Evolutionary conservation across 2,888 invertebrate species (phyloP), one percentile per base, ranked within the genome.

Genomic region (Euclidia mi): DNA sequence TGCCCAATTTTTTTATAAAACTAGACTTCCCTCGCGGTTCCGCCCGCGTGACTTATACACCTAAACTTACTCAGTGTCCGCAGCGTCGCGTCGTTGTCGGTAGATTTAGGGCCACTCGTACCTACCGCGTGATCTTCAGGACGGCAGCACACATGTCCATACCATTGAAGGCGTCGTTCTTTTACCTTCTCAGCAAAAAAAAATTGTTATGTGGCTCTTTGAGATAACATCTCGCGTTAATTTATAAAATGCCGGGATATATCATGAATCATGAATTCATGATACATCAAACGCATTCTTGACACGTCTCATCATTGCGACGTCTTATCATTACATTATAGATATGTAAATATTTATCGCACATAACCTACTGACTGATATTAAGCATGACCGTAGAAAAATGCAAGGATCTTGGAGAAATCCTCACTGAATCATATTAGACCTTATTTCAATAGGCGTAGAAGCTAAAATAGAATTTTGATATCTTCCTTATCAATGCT

Each of bases 321-420:
- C 14, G 14, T 20, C n/a, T 32, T 20, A 20, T 17, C 14, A 32
- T 20, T 32, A 48, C 18, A n/a, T 51, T 71, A 76, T 69, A 57
- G 65, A 42, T 50, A 55, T 44, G 49, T 48, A 56, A 78, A 80
- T 66, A 61, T 55, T 44, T 46, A 65, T 42, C 42, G 53, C 48
- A 43, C 6, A 18, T 65, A 65, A 58, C 70, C 70, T 56, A 70
- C 63, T 79, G 64, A 71, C 76, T 75, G 66, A 74, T 51, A 52
- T 52, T 62, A 12, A 20, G 3, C 46, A 38, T 71, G 65, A 64
- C 34, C 60, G 45, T 15, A 65, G 50, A 75, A 78, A 76, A 76
- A 74, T 75, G 74, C 78, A 69, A 75, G 72, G 67, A 66, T 32
- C 25, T 58, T 12, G 2, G 38, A n/a, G 17, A 32, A 10, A 10